A percentile compares a stretch with the other conserved stretches of the same genome.
Evolutionary conservation across 2,797 vertebrate species (phyloP).

Genomic region (Scomberomorus guttatus): DNA sequence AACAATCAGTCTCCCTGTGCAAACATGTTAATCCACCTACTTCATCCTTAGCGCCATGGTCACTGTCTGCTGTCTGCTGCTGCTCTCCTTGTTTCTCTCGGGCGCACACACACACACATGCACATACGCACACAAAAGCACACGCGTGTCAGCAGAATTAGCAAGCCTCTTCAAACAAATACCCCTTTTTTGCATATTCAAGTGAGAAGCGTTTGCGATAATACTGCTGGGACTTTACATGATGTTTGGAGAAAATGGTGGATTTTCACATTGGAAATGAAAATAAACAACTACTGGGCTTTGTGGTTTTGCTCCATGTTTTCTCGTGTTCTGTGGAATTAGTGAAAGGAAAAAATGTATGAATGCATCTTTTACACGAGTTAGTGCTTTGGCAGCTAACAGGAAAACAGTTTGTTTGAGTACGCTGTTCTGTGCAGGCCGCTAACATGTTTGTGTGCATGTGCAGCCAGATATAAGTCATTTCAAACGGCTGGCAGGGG

Average conservation of each 20-base stretch:
- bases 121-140: conserved; percentile 18
- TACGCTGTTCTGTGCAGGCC: neutral
- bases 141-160: conserved; percentile 47
- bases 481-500: conserved; percentile 31
- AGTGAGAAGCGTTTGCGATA: conserved; percentile 41
- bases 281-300: conserved; percentile 21
- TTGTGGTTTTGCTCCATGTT: conserved; percentile 15
- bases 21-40: conserved; percentile 83
- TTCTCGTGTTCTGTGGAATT: neutral
- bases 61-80: conserved; percentile 36
- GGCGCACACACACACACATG: conserved; percentile 24
- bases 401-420: neutral
- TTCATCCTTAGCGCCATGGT: conserved; percentile 76
- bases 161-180: conserved; percentile 57
- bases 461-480: conserved; percentile 39
- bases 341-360: neutral
- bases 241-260: neutral
- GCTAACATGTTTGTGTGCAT: conserved; percentile 29
- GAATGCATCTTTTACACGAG: conserved; percentile 7
- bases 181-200: conserved; percentile 59
- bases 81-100: conserved; percentile 16
- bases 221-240: conserved; percentile 33
- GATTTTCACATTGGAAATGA: conserved; percentile 43
- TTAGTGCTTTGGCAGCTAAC: neutral
- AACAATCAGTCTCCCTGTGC: conserved; percentile 80